Conservation (phyloP, 1,140 invertebrate species). For the Cydia amplana region DNA sequence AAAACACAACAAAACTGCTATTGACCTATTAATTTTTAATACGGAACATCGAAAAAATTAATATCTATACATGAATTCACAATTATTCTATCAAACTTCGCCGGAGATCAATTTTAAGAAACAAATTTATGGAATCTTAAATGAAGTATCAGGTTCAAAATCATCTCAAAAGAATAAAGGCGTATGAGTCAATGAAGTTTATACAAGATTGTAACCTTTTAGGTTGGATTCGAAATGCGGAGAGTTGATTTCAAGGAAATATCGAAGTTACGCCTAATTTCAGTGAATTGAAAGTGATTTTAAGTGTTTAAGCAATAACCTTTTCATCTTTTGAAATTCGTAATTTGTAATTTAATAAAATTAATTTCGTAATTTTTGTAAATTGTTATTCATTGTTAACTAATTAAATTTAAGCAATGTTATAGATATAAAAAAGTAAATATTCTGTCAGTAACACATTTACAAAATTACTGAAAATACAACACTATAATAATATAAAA, state of each 20-base stretch:
- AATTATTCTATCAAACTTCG: background rate
- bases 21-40: too few species aligned
- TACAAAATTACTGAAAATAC: too few species aligned
- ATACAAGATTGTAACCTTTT: background rate
- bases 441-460: too few species aligned
- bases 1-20: too few species aligned
- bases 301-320: background rate
- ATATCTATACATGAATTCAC: background rate
- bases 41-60: too few species aligned
- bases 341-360: too few species aligned
- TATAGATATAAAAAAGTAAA: too few species aligned
- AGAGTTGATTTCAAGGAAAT: slow-evolving; percentile 22
- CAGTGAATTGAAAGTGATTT: background rate
- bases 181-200: background rate
- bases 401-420: too few species aligned
- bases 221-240: background rate
- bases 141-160: background rate
- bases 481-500: too few species aligned
- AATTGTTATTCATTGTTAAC: background rate
- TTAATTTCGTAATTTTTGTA: too few species aligned
- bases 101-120: background rate
- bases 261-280: slow-evolving; percentile 15
- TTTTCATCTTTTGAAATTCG: background rate
- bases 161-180: background rate
- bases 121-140: slow-evolving; percentile 23